Evolutionary conservation across 2,888 invertebrate genomes (phyloP).

Genomic region (Peribatodes rhomboidaria): DNA sequence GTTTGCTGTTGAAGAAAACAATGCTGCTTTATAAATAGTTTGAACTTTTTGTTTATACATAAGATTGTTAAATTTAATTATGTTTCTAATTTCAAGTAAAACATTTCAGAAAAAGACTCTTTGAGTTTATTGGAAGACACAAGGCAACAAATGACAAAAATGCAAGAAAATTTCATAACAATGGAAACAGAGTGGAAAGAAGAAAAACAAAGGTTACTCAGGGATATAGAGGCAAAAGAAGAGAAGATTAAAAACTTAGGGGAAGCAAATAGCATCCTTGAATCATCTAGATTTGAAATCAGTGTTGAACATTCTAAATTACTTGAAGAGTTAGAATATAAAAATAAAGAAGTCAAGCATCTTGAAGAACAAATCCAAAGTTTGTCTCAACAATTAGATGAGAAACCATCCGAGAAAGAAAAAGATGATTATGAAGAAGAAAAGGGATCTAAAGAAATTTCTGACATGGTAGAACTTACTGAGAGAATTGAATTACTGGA

Average conservation of each 20-base stretch:
- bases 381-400: slow-evolving; percentile 52
- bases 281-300: slow-evolving; percentile 81
- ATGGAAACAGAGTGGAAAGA: slow-evolving; percentile 90
- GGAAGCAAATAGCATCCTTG: slow-evolving; percentile 84
- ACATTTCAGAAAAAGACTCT: slow-evolving; percentile 88
- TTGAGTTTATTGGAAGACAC: slow-evolving; percentile 92
- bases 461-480: slow-evolving; percentile 75
- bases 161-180: slow-evolving; percentile 92
- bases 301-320: slow-evolving; percentile 85
- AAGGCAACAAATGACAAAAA: slow-evolving; percentile 92
- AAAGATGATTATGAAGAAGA: slow-evolving; percentile 84
- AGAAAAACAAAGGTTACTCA: slow-evolving; percentile 86
- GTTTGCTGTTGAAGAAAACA: too few species aligned
- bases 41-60: too few species aligned
- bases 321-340: slow-evolving; percentile 81
- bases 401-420: slow-evolving; percentile 55
- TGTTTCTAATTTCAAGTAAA: neutral
- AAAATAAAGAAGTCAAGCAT: slow-evolving; percentile 75
- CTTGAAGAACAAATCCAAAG: slow-evolving; percentile 69
- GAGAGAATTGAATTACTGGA: slow-evolving; percentile 84
- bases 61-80: too few species aligned
- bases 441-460: slow-evolving; percentile 84
- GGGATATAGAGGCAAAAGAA: slow-evolving; percentile 85
- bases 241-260: slow-evolving; percentile 85
- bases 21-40: too few species aligned